A percentile compares a stretch with the other conserved stretches of the same genome.
Conservation (phyloP, 2,797 vertebrate species). For the Lithobates sylvaticus region DNA sequence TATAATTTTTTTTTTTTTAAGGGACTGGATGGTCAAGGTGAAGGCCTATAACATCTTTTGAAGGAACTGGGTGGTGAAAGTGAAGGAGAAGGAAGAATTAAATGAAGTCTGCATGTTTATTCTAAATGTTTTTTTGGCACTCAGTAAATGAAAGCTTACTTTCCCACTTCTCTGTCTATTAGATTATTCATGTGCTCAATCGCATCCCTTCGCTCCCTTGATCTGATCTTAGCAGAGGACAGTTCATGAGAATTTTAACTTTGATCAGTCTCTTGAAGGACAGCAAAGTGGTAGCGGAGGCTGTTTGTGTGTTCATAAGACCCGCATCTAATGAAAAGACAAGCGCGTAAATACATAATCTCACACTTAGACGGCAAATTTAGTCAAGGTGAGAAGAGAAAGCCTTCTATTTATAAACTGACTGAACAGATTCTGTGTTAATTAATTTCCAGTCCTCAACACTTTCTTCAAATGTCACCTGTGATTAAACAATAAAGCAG, state of each 20-base stretch:
- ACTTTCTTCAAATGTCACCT: slow-evolving; percentile 44
- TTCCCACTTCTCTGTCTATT: not conserved
- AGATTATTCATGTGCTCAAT: not conserved
- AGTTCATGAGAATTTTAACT: slow-evolving; percentile 15
- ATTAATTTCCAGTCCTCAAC: slow-evolving; percentile 46
- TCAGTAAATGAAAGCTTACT: not conserved
- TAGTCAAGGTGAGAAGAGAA: slow-evolving; percentile 35
- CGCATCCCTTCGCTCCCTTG: not conserved
- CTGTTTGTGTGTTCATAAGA: not conserved
- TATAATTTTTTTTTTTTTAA: too few relatives aligned
- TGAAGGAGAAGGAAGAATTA: not conserved
- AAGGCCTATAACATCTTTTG: not conserved
- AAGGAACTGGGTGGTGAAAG: not conserved
- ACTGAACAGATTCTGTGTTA: slow-evolving; percentile 9
- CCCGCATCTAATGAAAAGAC: not conserved
- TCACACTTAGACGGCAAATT: not conserved
- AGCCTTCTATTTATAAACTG: slow-evolving; percentile 31
- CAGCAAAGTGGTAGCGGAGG: not conserved
- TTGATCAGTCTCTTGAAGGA: slow-evolving; percentile 32
- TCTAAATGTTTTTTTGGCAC: not conserved
- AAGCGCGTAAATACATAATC: slow-evolving; percentile 28
- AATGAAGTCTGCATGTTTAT: not conserved
- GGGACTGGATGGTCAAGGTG: too few relatives aligned
- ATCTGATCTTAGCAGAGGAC: slow-evolving; percentile 36
- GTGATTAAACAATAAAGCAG: slow-evolving; percentile 26